phyloP scores from a whole-genome alignment of 2,888 invertebrate species.

The Chrysina gloriosa region DNA sequence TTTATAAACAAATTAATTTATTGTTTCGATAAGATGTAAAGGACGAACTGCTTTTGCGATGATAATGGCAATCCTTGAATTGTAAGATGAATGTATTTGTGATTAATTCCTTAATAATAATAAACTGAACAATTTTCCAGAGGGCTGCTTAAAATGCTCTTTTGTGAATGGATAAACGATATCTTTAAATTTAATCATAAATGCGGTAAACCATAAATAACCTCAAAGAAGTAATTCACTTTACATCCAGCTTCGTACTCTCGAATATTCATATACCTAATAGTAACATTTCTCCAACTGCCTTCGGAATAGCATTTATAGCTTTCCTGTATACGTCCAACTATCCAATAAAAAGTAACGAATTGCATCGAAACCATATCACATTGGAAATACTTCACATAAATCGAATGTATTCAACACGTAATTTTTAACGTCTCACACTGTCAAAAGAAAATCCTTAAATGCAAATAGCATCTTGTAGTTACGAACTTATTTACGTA shows the following conservation, averaged over 20 bases:
- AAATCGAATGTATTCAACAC: conserved; percentile 20
- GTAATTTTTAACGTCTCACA: conserved; percentile 32
- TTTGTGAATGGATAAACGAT: too few species aligned
- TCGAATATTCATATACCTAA: background rate
- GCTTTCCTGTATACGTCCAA: background rate
- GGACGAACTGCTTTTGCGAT: too few species aligned
- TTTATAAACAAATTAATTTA: too few species aligned
- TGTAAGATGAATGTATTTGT: too few species aligned
- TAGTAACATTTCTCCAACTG: background rate
- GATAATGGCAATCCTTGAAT: too few species aligned
- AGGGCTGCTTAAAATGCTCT: too few species aligned
- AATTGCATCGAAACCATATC: conserved; percentile 13
- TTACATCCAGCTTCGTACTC: background rate
- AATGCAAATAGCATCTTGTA: conserved; percentile 3
- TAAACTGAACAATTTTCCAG: too few species aligned
- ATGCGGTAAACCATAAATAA: background rate
- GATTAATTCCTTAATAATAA: too few species aligned
- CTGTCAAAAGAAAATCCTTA: conserved; percentile 20
- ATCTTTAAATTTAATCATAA: too few species aligned
- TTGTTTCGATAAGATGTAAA: too few species aligned
- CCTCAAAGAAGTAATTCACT: background rate
- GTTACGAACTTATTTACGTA: too few species aligned
- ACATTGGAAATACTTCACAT: conserved; percentile 6
- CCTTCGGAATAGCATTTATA: background rate
- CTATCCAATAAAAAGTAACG: conserved; percentile 23